Conservation (phyloP, 2,113 vertebrate species). For the Solenodon paradoxus region DNA sequence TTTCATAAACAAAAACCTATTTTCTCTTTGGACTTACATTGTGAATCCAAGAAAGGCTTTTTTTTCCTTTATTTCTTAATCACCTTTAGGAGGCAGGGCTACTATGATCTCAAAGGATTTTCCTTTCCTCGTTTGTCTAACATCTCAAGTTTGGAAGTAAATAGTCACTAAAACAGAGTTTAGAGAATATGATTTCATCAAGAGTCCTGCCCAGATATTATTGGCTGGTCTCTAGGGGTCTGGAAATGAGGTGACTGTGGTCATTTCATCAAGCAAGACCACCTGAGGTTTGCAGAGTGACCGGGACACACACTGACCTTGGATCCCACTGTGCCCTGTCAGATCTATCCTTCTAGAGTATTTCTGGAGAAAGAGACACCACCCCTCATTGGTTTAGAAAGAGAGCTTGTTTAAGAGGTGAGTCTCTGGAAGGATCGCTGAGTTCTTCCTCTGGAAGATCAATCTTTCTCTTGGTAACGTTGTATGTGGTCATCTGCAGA, state of each 20-base stretch:
- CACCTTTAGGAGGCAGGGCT: not conserved
- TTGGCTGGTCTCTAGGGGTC: not conserved
- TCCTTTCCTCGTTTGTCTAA: not conserved
- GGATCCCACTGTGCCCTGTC: rapidly evolving
- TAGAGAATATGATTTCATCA: not conserved
- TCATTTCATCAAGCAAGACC: not conserved
- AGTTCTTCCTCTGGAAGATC: not conserved
- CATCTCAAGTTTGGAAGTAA: not conserved
- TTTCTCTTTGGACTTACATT: not conserved
- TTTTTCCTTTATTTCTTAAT: not conserved
- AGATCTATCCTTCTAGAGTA: not conserved
- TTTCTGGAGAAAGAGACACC: not conserved
- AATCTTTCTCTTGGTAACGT: not conserved
- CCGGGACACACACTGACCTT: not conserved
- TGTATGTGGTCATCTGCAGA: not conserved
- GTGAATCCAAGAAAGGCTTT: not conserved
- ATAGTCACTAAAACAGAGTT: not conserved
- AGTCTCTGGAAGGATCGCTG: not conserved
- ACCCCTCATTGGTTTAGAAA: not conserved
- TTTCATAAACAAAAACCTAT: not conserved
- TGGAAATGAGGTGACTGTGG: not conserved
- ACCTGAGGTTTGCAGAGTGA: not conserved
- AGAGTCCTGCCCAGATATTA: not conserved
- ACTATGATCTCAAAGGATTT: not conserved
- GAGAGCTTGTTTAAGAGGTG: not conserved